Evolutionary conservation across 2,113 vertebrate genomes (phyloP), one percentile per base, ranked within the genome.

Genomic region (Percina caprodes): DNA sequence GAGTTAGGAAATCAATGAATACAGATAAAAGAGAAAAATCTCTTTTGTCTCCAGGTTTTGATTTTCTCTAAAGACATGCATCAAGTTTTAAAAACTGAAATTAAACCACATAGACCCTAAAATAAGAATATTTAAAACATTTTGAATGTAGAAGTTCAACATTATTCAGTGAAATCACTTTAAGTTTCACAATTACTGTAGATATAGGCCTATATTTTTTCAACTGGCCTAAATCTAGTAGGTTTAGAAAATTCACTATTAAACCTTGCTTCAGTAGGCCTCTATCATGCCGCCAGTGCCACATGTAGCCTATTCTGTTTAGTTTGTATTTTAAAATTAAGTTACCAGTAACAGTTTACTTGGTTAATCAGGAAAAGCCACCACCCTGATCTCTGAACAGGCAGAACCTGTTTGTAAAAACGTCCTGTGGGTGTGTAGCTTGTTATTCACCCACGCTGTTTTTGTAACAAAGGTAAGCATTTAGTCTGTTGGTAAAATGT

Each of bases 331-430:
- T 71, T 35, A 2, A 3, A 52, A 42, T 15, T 1, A 45, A 49
- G 1, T 46, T 45, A 58, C 19, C 0, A 0, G 7, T 69, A 30
- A 18, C 0, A 2, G 8, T 42, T 23, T 14, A 9, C 8, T 35
- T 52, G 3, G 8, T 23, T 56, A 21, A 55, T 52, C 77, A 54
- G 24, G 8, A 80, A 69, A 74, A 49, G 2, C 0, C 9, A 49
- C 52, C 30, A 56, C 24, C 13, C 30, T n/a, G 0, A 54, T 42
- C 30, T 33, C 15, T 62, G 12, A 85, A 75, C 87, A 71, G 71
- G 88, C 72, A 42, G 6, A 89, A 88, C 89, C 84, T 49, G 89
- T 88, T 8, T 79, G 48, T 30, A 35, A 69, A 83, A 48, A 52
- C 1, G 23, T 84, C 48, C 77, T 26, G 1, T 23, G 58, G 71